Percentiles rank a stretch among this genome's conserved stretches.
Evolutionary conservation across 1,140 invertebrate genomes (phyloP).

Genomic region (Hyphantria cunea): DNA sequence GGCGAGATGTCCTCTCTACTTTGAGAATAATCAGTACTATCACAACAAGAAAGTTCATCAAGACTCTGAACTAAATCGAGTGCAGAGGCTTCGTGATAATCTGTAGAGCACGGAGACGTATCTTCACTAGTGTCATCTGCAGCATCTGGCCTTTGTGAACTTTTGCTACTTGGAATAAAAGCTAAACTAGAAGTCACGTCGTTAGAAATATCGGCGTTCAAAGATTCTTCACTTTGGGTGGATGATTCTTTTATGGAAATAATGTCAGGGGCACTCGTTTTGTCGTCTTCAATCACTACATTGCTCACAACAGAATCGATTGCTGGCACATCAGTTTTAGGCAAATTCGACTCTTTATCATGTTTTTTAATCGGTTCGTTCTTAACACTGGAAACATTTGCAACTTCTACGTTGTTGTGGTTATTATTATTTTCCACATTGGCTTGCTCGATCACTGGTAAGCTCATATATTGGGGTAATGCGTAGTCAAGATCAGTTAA

Average conservation of each 20-base stretch:
- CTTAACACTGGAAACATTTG: slow-evolving; percentile 25
- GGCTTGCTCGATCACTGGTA: slow-evolving; percentile 55
- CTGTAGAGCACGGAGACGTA: slow-evolving; percentile 72
- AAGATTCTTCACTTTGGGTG: slow-evolving; percentile 61
- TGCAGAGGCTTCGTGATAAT: slow-evolving; percentile 75
- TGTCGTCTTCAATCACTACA: slow-evolving; percentile 47
- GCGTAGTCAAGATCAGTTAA: slow-evolving; percentile 68
- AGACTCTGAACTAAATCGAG: slow-evolving; percentile 72
- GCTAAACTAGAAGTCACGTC: slow-evolving; percentile 75
- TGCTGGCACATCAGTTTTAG: slow-evolving; percentile 22
- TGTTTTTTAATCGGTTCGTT: slow-evolving; percentile 31
- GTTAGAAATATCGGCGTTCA: slow-evolving; percentile 70
- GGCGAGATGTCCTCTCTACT: slow-evolving; percentile 70
- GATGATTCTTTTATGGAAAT: slow-evolving; percentile 52
- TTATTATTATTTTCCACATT: slow-evolving; percentile 42
- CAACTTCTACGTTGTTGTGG: slow-evolving; percentile 25
- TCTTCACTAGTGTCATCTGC: slow-evolving; percentile 71
- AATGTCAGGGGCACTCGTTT: slow-evolving; percentile 44
- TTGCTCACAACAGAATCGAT: slow-evolving; percentile 22
- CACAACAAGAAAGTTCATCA: slow-evolving; percentile 67
- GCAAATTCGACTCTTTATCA: slow-evolving; percentile 26
- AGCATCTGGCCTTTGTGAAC: slow-evolving; percentile 53
- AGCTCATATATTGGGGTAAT: slow-evolving; percentile 68
- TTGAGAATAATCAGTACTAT: slow-evolving; percentile 72
- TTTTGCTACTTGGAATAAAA: slow-evolving; percentile 70